Evolutionary conservation across 1,140 invertebrate genomes (phyloP).

Genomic region (Diabrotica virgifera): DNA sequence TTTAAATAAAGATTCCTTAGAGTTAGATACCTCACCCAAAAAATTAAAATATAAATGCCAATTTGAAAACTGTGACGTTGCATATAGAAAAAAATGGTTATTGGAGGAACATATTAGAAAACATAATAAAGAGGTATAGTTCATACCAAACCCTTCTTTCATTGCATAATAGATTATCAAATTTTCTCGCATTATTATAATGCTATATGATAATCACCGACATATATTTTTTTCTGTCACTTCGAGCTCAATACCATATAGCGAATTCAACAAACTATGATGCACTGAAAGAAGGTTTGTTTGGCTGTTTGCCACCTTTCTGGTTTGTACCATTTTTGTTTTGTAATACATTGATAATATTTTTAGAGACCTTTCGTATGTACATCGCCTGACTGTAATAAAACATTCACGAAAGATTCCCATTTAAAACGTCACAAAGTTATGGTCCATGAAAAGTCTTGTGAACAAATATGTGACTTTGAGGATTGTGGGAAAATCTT

Average conservation of each 20-base stretch:
- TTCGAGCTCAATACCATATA: background rate
- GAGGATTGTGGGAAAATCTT: conserved; percentile 33
- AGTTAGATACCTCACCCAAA: background rate
- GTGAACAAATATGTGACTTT: conserved; percentile 28
- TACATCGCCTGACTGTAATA: conserved; percentile 47
- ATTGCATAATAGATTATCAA: conserved; percentile 30
- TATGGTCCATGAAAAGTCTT: conserved; percentile 32
- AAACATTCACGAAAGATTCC: conserved; percentile 51
- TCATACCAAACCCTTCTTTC: too few relatives aligned
- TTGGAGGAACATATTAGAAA: conserved; percentile 48
- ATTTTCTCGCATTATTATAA: background rate
- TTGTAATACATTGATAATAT: background rate
- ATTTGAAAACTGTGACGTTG: conserved; percentile 44
- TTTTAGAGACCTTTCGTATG: conserved; percentile 51
- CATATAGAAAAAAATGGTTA: conserved; percentile 51
- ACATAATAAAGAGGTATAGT: conserved; percentile 51
- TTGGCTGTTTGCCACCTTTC: background rate
- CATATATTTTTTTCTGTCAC: background rate
- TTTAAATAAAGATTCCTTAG: background rate
- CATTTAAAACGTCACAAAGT: conserved; percentile 52
- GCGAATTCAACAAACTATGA: background rate
- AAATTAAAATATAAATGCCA: conserved; percentile 35
- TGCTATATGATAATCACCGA: background rate
- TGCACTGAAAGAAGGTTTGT: background rate
- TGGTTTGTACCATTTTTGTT: too few relatives aligned